A percentile compares a stretch with the other conserved stretches of the same genome.
Evolutionary conservation across 2,113 vertebrate genomes (phyloP).

Genomic region (Pogona vitticeps): DNA sequence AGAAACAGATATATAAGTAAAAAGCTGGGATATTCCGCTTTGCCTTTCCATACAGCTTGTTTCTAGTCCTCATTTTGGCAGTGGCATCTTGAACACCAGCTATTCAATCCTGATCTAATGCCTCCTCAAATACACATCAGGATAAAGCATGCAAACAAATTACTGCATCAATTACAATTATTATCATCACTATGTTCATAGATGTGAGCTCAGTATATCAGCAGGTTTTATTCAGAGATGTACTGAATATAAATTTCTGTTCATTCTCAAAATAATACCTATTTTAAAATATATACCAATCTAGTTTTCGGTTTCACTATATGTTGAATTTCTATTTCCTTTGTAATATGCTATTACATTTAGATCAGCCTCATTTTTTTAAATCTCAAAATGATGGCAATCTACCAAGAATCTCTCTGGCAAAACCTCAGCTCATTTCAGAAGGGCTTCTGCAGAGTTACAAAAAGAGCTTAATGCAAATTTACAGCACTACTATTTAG

Average conservation of each 20-base stretch:
- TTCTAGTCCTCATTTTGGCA: neutral
- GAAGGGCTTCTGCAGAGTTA: neutral
- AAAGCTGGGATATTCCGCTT: neutral
- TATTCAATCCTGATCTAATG: neutral
- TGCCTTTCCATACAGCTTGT: neutral
- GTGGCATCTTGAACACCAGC: neutral
- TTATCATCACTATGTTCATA: neutral
- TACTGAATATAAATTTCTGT: neutral
- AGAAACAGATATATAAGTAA: neutral
- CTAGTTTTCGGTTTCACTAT: constrained; percentile 6
- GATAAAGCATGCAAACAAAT: constrained; percentile 1
- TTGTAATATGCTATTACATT: neutral
- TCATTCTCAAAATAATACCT: neutral
- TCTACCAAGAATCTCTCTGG: neutral
- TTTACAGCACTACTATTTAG: neutral
- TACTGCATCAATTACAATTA: neutral
- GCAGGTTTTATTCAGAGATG: neutral
- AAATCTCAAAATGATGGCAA: neutral
- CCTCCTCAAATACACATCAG: neutral
- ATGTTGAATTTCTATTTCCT: constrained; percentile 17
- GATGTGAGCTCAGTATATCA: neutral
- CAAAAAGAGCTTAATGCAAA: neutral
- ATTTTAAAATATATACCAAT: neutral
- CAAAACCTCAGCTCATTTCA: neutral
- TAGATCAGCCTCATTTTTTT: neutral